These are phyloP conservation scores for Drosophila sucinea DNA, from an alignment of 1,140 invertebrate genomes.

Conservation along the genomic window DNA sequence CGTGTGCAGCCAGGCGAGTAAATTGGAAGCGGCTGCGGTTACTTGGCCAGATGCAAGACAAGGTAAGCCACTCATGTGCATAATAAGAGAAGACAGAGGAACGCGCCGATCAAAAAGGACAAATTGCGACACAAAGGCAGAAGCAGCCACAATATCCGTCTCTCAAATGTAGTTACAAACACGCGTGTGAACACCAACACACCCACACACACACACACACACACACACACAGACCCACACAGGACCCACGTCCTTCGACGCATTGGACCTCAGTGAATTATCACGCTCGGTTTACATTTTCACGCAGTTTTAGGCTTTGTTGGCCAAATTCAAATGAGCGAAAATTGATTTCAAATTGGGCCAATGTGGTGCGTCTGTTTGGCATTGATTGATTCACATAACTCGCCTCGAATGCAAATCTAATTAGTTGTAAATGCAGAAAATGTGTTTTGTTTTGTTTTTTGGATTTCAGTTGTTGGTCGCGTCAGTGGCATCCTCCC, in stretches of 20 bases:
- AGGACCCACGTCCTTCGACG: slow-evolving; percentile 17
- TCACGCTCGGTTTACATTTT: slow-evolving; percentile 57
- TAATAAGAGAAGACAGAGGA: slow-evolving; percentile 17
- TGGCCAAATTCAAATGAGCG: slow-evolving; percentile 64
- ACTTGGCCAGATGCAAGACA: slow-evolving; percentile 2
- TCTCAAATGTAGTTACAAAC: slow-evolving; percentile 10
- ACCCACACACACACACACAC: not conserved
- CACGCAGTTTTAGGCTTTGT: slow-evolving; percentile 50
- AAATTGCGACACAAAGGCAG: slow-evolving; percentile 8
- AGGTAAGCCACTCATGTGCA: slow-evolving; percentile 20
- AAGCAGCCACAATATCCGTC: slow-evolving; percentile 8
- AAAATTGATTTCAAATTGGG: slow-evolving; percentile 46
- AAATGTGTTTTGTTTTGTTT: slow-evolving; percentile 39
- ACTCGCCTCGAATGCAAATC: slow-evolving; percentile 1
- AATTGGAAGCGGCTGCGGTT: slow-evolving; percentile 38
- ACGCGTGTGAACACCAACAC: slow-evolving; percentile 26
- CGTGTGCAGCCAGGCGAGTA: slow-evolving; percentile 50
- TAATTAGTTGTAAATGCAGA: slow-evolving; percentile 48
- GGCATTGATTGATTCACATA: slow-evolving; percentile 23
- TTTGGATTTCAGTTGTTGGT: not conserved
- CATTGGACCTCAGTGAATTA: slow-evolving; percentile 56
- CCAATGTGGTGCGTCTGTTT: slow-evolving; percentile 1
- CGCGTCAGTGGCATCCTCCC: not conserved
- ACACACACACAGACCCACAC: not conserved
- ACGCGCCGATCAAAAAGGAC: slow-evolving; percentile 10